These are phyloP conservation scores for Leucophenga varia DNA, from an alignment of 1,140 invertebrate species.

Conservation along the genomic window DNA sequence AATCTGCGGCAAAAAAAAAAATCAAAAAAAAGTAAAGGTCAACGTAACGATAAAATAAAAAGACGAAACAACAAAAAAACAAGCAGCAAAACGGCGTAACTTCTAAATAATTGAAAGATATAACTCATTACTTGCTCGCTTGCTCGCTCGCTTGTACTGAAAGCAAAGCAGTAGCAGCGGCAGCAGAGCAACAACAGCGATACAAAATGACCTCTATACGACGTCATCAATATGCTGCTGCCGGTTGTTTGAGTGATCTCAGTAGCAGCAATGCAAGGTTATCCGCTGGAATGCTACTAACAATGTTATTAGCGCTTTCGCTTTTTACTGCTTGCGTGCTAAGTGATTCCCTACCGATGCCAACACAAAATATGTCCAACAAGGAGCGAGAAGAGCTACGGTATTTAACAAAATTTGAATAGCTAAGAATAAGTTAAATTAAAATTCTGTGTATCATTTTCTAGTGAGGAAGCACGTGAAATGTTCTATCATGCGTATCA, in stretches of 20 bases:
- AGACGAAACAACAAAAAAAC: slow-evolving; percentile 24
- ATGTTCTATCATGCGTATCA: slow-evolving; percentile 99
- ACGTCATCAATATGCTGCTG: no score
- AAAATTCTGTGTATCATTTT: not conserved
- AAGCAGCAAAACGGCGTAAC: no score
- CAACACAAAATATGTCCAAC: slow-evolving; percentile 61
- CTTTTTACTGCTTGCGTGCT: slow-evolving; percentile 26
- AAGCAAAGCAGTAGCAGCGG: slow-evolving; percentile 13
- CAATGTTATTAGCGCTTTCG: slow-evolving; percentile 13
- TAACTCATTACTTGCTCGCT: no score
- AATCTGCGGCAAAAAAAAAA: slow-evolving; percentile 5
- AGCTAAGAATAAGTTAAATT: not conserved
- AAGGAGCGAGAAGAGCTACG: slow-evolving; percentile 62
- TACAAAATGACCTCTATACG: slow-evolving; percentile 12
- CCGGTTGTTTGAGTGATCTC: not conserved
- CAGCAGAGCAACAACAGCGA: no score
- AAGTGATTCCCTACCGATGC: slow-evolving; percentile 31
- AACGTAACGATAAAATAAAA: slow-evolving; percentile 23
- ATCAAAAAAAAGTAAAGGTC: slow-evolving; percentile 27
- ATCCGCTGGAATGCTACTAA: slow-evolving; percentile 14
- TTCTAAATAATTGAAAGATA: no score
- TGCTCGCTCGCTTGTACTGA: no score
- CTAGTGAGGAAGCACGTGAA: slow-evolving; percentile 69
- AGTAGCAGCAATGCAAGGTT: no score
- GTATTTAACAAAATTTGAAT: slow-evolving; percentile 44